Conservation (phyloP, 2,888 invertebrate species). For the Drosophila yooni region DNA sequence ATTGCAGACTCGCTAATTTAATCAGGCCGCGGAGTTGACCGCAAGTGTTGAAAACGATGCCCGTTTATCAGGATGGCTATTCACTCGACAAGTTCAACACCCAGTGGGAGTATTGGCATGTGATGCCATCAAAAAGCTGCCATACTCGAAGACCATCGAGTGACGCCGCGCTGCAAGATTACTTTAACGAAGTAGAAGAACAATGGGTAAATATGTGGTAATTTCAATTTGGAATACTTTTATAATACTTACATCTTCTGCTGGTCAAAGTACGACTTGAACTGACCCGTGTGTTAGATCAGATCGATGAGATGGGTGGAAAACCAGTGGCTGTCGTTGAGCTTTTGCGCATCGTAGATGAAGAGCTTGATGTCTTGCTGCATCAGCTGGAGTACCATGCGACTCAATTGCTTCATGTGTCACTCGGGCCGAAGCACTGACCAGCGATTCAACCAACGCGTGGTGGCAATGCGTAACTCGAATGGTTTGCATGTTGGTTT, state of each 20-base stretch:
- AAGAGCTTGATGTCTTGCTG: conserved; percentile 94
- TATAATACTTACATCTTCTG: conserved; percentile 87
- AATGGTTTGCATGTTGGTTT: conserved; percentile 91
- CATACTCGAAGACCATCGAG: conserved; percentile 94
- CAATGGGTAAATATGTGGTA: background rate
- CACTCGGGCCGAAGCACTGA: conserved; percentile 82
- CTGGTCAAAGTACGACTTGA: conserved; percentile 89
- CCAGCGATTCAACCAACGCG: conserved; percentile 88
- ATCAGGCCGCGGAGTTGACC: conserved; percentile 88
- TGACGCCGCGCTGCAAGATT: conserved; percentile 91
- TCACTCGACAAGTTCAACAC: conserved; percentile 94
- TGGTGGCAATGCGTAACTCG: conserved; percentile 90
- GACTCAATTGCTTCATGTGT: conserved; percentile 83
- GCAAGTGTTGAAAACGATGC: conserved; percentile 92
- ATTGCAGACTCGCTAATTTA: conserved; percentile 89
- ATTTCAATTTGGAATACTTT: background rate
- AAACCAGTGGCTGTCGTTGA: conserved; percentile 96
- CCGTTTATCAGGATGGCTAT: conserved; percentile 90
- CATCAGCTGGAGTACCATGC: conserved; percentile 92
- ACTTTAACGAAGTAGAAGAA: conserved; percentile 85
- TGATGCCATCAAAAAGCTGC: conserved; percentile 90
- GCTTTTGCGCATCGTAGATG: conserved; percentile 91
- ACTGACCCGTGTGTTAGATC: conserved; percentile 91
- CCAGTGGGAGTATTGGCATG: conserved; percentile 95
- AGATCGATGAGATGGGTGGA: conserved; percentile 96